These are phyloP conservation scores for Trichomycterus rosablanca DNA, from an alignment of 2,113 vertebrate genomes.

Conservation along the genomic window DNA sequence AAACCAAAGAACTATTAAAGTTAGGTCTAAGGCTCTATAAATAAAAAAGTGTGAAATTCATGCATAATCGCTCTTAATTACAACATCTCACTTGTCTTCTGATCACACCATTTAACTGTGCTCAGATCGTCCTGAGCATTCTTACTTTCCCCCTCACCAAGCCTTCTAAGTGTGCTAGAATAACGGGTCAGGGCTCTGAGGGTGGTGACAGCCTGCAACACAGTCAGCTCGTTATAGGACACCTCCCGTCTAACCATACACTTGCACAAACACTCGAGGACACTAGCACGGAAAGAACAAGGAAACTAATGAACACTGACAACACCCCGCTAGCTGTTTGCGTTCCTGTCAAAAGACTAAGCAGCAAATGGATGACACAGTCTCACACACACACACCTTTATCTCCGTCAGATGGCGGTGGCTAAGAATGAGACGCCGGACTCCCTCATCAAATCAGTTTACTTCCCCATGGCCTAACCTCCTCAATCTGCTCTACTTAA, in stretches of 20 bases:
- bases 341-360: slow-evolving; percentile 46
- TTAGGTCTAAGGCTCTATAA: not conserved
- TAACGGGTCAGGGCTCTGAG: slow-evolving; percentile 21
- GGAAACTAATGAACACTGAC: slow-evolving; percentile 46
- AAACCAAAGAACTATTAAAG: not conserved
- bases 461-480: slow-evolving; percentile 30
- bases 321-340: slow-evolving; percentile 46
- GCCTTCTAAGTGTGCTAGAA: slow-evolving; percentile 17
- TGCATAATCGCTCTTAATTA: slow-evolving; percentile 24
- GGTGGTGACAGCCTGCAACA: slow-evolving; percentile 32
- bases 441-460: slow-evolving; percentile 41
- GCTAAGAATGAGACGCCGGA: slow-evolving; percentile 31
- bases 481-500: slow-evolving; percentile 35
- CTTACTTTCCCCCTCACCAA: slow-evolving; percentile 3
- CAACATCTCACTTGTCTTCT: slow-evolving; percentile 7
- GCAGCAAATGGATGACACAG: slow-evolving; percentile 42
- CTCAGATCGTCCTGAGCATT: slow-evolving; percentile 6
- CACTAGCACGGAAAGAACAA: slow-evolving; percentile 28
- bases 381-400: slow-evolving; percentile 28
- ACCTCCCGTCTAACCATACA: slow-evolving; percentile 12
- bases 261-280: slow-evolving; percentile 15
- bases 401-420: slow-evolving; percentile 35
- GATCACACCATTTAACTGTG: slow-evolving; percentile 33
- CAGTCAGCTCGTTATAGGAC: slow-evolving; percentile 30
- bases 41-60: not conserved